These are phyloP conservation scores for Laterallus jamaicensis DNA, from an alignment of 2,113 vertebrate species.

Conservation along the genomic window DNA sequence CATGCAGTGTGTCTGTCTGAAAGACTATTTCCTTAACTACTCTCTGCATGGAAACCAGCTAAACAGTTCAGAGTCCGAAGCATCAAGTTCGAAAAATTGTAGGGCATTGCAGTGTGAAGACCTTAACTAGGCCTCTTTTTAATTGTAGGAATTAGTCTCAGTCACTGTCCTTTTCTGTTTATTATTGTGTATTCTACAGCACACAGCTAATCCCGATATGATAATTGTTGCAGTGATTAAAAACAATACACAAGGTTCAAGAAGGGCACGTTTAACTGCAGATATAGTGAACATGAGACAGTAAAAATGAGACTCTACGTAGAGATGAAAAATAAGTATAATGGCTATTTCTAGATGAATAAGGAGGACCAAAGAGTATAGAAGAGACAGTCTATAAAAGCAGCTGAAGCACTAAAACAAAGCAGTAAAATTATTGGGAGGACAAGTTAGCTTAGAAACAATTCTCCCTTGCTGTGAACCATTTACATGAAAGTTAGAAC, in stretches of 20 bases:
- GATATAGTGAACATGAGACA: fast-evolving
- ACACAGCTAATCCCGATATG: not conserved
- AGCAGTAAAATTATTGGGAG: not conserved
- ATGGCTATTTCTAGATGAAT: not conserved
- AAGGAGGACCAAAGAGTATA: not conserved
- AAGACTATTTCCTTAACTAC: not conserved
- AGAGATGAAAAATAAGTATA: not conserved
- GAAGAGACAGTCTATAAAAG: not conserved
- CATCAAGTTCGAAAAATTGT: not conserved
- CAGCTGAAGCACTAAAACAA: not conserved
- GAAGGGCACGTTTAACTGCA: not conserved
- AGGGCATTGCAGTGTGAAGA: not conserved
- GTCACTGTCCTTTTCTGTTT: not conserved
- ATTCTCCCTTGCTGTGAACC: not conserved
- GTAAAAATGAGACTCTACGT: not conserved
- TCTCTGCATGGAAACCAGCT: not conserved
- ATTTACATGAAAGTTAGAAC: conserved; percentile 18
- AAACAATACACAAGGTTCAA: not conserved
- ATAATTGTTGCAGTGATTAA: not conserved
- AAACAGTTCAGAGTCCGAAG: not conserved
- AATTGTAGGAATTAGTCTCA: not conserved
- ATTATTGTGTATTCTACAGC: not conserved
- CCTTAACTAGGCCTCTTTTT: not conserved
- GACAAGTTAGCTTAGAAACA: not conserved
- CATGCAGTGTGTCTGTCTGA: not conserved